Conservation (phyloP, 2,797 vertebrate genomes). For the Vultur gryphus region DNA sequence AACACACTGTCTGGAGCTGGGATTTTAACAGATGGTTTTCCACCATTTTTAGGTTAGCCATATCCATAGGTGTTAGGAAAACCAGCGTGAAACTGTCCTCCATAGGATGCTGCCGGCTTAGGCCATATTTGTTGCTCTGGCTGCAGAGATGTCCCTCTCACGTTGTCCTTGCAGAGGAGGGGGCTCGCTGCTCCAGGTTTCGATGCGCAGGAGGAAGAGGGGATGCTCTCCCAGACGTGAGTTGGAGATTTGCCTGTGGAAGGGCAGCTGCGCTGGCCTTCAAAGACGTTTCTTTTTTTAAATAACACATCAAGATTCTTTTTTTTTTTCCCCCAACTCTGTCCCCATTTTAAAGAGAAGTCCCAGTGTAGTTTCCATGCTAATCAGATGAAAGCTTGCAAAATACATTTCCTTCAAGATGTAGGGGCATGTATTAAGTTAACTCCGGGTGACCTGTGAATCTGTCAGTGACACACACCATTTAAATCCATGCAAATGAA, state of each 20-base stretch:
- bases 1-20: neutral
- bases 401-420: neutral
- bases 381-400: slow-evolving; percentile 19
- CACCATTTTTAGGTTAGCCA: neutral
- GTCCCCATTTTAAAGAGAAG: neutral
- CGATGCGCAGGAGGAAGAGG: neutral
- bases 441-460: neutral
- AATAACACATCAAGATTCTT: neutral
- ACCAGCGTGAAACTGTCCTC: neutral
- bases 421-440: neutral
- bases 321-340: neutral
- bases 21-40: neutral
- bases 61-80: neutral
- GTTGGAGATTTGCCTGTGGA: neutral
- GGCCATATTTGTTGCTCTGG: neutral
- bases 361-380: neutral
- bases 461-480: neutral
- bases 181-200: neutral
- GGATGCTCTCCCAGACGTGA: neutral
- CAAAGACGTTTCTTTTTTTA: neutral
- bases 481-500: neutral
- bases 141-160: neutral
- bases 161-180: neutral
- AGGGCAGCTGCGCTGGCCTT: neutral
- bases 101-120: neutral